A percentile compares a stretch with the other conserved stretches of the same genome.
phyloP scores from a whole-genome alignment of 2,113 vertebrate genomes.

The Sorex fumeus region DNA sequence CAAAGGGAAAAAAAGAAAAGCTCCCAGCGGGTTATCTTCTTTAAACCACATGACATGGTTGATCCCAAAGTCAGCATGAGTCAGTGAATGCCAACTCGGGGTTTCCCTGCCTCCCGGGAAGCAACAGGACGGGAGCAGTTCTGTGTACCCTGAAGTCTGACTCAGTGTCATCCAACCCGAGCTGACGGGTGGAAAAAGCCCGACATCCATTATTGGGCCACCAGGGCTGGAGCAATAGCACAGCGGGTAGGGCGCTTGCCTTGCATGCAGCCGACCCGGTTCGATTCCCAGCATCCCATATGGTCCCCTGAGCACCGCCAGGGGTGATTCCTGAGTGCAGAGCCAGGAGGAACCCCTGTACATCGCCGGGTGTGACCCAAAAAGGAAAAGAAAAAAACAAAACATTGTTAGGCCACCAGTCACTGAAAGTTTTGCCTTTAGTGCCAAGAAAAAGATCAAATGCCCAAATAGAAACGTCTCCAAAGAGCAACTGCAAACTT shows the following conservation, averaged over 20 bases:
- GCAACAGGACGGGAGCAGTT: neutral
- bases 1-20: neutral
- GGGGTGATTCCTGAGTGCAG: no score
- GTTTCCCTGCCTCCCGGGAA: neutral
- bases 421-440: neutral
- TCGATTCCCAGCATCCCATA: no score
- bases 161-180: neutral
- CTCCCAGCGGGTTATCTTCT: neutral
- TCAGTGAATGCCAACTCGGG: neutral
- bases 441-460: constrained; percentile 23
- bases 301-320: no score
- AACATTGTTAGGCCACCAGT: neutral
- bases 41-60: no score
- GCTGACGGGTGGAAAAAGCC: neutral
- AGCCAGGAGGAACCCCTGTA: no score
- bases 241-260: no score
- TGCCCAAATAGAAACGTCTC: neutral
- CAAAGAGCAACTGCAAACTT: neutral
- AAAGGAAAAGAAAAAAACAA: no score
- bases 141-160: neutral
- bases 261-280: no score
- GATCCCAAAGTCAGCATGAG: no score
- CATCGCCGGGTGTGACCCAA: no score
- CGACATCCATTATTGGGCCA: neutral
- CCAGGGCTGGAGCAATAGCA: no score